A percentile compares a stretch with the other conserved stretches of the same genome.
Evolutionary conservation across 1,140 invertebrate genomes (phyloP).

Genomic region (Brachionus plicatilis): DNA sequence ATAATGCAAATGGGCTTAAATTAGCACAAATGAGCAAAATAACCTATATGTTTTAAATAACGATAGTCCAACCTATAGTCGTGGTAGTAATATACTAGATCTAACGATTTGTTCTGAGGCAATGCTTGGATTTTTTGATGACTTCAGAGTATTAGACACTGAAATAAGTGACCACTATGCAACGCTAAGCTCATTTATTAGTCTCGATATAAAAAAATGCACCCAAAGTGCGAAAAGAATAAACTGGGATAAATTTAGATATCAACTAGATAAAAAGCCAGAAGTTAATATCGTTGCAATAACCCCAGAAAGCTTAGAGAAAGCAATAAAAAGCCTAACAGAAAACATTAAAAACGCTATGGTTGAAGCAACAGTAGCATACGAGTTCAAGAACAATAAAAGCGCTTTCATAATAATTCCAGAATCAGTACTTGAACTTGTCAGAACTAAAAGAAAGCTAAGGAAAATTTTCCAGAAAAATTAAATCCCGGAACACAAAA

Average conservation of each 20-base stretch:
- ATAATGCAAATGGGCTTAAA: not conserved
- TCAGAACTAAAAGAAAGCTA: not conserved
- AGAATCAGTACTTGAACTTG: not conserved
- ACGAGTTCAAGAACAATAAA: not conserved
- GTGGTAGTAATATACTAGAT: not conserved
- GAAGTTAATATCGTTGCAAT: not conserved
- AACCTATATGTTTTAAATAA: constrained; percentile 23
- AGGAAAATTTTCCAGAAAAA: not conserved
- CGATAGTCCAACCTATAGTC: not conserved
- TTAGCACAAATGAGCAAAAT: not conserved
- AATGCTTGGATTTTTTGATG: not conserved
- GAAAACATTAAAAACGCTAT: constrained; percentile 4
- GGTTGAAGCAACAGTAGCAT: not conserved
- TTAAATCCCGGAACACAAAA: not conserved
- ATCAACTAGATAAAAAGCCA: not conserved
- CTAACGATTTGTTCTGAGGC: not conserved
- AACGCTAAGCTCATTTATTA: not conserved
- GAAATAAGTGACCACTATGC: not conserved
- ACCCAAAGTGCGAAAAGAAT: constrained; percentile 4
- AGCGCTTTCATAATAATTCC: not conserved
- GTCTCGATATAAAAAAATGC: not conserved
- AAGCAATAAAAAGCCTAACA: not conserved
- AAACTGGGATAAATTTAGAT: constrained; percentile 24
- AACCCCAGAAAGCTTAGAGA: not conserved
- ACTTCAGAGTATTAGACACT: not conserved